A percentile compares a stretch with the other conserved stretches of the same genome.
Conservation (phyloP, 2,113 vertebrate genomes). For the Astatotilapia flaviijosephi region DNA sequence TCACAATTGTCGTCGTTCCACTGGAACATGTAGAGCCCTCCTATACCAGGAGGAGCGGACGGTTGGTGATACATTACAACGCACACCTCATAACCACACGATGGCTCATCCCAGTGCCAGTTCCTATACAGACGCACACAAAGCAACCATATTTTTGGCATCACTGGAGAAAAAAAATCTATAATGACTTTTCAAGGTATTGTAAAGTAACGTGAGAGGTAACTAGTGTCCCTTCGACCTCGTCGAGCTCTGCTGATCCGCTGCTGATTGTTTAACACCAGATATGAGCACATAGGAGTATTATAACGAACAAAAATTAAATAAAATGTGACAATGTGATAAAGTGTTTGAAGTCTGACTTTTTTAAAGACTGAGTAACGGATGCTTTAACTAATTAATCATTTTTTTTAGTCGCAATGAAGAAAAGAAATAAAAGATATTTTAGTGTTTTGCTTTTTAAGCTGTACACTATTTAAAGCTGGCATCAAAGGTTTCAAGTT, state of each 20-base stretch:
- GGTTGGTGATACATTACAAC: slow-evolving; percentile 98
- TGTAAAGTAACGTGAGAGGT: background rate
- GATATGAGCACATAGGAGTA: background rate
- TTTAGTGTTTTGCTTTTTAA: background rate
- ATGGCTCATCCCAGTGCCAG: slow-evolving; percentile 96
- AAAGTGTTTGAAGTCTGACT: background rate
- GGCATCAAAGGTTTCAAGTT: background rate
- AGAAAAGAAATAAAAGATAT: background rate
- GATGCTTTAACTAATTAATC: background rate
- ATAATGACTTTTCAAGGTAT: background rate
- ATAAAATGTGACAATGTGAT: background rate
- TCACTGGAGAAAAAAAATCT: background rate
- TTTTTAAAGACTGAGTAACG: background rate
- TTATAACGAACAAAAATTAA: background rate
- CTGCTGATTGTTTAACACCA: background rate
- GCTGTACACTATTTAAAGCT: background rate
- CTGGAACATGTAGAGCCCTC: slow-evolving; percentile 88
- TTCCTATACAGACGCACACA: slow-evolving; percentile 65
- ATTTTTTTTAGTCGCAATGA: background rate
- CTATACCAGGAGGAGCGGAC: slow-evolving; percentile 76
- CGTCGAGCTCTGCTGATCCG: rapidly evolving
- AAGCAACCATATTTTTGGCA: background rate
- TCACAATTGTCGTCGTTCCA: slow-evolving; percentile 97
- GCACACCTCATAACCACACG: slow-evolving; percentile 90
- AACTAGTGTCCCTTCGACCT: background rate